phyloP scores from a whole-genome alignment of 2,888 invertebrate genomes.

The Xestoiulus laeticollis region DNA sequence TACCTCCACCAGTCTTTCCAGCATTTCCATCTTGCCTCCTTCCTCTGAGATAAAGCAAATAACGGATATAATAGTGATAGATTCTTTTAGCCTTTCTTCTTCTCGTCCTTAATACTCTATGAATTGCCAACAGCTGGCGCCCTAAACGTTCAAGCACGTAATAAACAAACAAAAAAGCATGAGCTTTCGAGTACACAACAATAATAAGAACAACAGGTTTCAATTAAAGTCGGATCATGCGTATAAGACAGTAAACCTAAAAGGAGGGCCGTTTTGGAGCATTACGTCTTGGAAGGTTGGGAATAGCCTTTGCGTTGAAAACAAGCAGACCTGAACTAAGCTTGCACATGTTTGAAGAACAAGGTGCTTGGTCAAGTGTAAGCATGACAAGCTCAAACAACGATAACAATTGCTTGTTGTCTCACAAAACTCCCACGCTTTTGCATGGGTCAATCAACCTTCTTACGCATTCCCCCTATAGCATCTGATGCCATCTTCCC shows the following conservation, averaged over 20 bases:
- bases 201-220: conserved; percentile 45
- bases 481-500: neutral
- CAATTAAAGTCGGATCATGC: conserved; percentile 25
- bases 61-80: conserved; percentile 50
- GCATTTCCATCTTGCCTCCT: conserved; percentile 44
- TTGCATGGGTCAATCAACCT: neutral
- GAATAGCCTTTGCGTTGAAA: neutral
- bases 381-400: neutral
- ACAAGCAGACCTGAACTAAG: conserved; percentile 11
- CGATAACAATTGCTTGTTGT: neutral
- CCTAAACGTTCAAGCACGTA: conserved; percentile 48
- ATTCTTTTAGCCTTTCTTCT: conserved; percentile 53
- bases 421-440: neutral
- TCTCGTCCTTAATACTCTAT: conserved; percentile 46
- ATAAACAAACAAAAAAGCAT: conserved; percentile 24
- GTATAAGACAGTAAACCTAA: conserved; percentile 13
- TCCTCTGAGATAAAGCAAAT: conserved; percentile 49
- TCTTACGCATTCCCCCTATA: neutral
- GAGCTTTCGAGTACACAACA: conserved; percentile 2
- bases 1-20: conserved; percentile 39
- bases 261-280: neutral
- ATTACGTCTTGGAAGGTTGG: neutral
- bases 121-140: conserved; percentile 52
- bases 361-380: conserved; percentile 27
- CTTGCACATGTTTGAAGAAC: conserved; percentile 13